Conservation (phyloP, 2,888 invertebrate species). For the Phorcus lineatus region DNA sequence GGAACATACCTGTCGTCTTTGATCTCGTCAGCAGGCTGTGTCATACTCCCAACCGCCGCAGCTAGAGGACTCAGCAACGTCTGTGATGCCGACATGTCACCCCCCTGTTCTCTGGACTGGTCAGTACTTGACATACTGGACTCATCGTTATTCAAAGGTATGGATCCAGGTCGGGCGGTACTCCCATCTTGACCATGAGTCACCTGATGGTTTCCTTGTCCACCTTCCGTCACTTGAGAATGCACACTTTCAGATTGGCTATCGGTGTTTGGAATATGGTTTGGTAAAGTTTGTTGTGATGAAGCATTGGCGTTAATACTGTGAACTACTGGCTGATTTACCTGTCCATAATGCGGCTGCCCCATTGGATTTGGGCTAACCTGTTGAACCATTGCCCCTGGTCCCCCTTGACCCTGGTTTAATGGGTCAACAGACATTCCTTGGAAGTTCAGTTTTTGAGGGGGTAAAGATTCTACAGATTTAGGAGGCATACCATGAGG, state of each 20-base stretch:
- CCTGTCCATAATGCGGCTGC: background rate
- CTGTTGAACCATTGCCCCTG: background rate
- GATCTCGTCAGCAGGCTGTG: constrained; percentile 47
- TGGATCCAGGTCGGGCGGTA: background rate
- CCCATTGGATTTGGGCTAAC: background rate
- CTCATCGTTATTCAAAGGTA: background rate
- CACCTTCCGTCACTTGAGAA: background rate
- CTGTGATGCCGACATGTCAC: constrained; percentile 3
- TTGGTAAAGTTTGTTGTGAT: background rate
- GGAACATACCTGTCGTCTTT: constrained; percentile 42
- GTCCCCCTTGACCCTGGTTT: background rate
- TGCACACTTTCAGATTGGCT: background rate
- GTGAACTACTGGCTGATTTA: background rate
- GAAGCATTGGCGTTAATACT: constrained; percentile 8
- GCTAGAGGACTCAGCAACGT: constrained; percentile 34
- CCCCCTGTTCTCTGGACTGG: background rate
- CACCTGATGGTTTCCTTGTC: background rate
- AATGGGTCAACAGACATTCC: background rate
- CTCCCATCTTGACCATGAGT: background rate
- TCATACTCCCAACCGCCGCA: constrained; percentile 46
- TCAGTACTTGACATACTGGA: background rate
- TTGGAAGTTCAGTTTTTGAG: background rate
- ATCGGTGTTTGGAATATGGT: background rate
- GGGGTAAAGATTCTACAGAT: background rate
- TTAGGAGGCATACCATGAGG: background rate